A percentile compares a stretch with the other conserved stretches of the same genome.
phyloP scores from a whole-genome alignment of 2,888 invertebrate species.

The Coenonympha glycerion region DNA sequence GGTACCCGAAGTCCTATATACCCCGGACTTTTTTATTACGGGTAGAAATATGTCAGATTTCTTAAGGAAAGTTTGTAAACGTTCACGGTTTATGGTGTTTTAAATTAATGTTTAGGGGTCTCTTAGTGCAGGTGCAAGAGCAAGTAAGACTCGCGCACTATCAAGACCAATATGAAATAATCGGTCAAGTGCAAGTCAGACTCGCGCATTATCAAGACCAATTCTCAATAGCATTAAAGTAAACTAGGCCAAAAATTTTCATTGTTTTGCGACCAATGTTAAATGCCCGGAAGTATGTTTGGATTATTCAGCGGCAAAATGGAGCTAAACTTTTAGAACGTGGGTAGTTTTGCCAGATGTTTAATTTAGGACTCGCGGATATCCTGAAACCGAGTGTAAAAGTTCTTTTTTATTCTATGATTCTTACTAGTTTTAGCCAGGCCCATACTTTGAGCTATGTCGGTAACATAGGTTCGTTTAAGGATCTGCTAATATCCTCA shows the following conservation, averaged over 20 bases:
- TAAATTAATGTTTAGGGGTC: background rate
- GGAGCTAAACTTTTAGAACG: slow-evolving; percentile 25
- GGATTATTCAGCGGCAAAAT: slow-evolving; percentile 23
- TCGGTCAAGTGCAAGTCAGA: no score
- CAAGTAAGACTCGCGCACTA: no score
- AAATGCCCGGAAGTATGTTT: slow-evolving; percentile 17
- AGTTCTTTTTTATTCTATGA: background rate
- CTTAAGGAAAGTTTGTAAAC: background rate
- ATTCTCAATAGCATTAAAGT: no score
- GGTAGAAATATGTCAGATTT: background rate
- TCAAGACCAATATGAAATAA: no score
- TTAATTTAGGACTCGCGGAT: background rate
- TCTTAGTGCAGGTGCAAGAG: no score
- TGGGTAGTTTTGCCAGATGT: slow-evolving; percentile 26
- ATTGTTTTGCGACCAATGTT: slow-evolving; percentile 11
- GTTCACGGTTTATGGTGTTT: background rate
- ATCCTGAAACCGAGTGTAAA: background rate
- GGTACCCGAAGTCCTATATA: background rate
- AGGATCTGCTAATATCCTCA: no score
- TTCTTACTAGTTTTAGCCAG: no score
- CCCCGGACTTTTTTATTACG: background rate
- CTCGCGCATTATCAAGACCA: no score
- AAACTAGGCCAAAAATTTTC: no score
- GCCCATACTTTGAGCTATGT: no score
- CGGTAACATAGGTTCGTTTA: no score